These are phyloP conservation scores for Lycocerus yunnanus DNA, from an alignment of 2,888 invertebrate genomes.

Conservation along the genomic window DNA sequence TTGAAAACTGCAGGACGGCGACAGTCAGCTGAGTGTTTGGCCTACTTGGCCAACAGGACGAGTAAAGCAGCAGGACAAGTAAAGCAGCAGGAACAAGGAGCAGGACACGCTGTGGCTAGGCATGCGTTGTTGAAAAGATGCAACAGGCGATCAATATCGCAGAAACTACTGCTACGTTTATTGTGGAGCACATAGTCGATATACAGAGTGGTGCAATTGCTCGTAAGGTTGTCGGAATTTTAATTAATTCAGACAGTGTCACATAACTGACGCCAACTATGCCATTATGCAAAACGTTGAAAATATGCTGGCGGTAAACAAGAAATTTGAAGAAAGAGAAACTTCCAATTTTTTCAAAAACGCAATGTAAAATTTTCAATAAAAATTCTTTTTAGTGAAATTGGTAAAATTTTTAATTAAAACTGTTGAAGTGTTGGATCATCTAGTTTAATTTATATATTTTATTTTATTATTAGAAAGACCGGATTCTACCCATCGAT, in stretches of 20 bases:
- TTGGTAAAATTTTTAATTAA: too few species aligned
- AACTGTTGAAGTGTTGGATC: too few species aligned
- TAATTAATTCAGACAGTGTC: slow-evolving; percentile 24
- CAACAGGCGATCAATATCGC: slow-evolving; percentile 53
- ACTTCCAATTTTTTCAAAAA: background rate
- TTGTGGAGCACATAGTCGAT: slow-evolving; percentile 10
- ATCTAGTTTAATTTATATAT: background rate
- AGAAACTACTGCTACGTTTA: slow-evolving; percentile 19
- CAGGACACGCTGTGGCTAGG: slow-evolving; percentile 46
- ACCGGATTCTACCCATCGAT: background rate
- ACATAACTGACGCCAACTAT: slow-evolving; percentile 25
- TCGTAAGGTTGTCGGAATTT: slow-evolving; percentile 23
- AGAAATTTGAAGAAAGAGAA: background rate
- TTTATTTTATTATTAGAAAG: background rate
- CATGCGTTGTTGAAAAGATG: slow-evolving; percentile 39
- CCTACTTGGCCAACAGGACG: slow-evolving; percentile 39
- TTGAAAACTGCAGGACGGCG: slow-evolving; percentile 25
- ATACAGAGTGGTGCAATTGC: slow-evolving; percentile 29
- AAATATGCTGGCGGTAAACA: slow-evolving; percentile 1
- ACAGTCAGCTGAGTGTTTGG: slow-evolving; percentile 38
- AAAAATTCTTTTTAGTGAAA: background rate
- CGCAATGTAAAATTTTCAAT: background rate
- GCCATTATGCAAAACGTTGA: slow-evolving; percentile 6
- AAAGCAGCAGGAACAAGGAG: slow-evolving; percentile 36
- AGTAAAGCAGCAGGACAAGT: slow-evolving; percentile 30